phyloP scores from a whole-genome alignment of 2,113 vertebrate genomes.

The Catharus minimus region DNA sequence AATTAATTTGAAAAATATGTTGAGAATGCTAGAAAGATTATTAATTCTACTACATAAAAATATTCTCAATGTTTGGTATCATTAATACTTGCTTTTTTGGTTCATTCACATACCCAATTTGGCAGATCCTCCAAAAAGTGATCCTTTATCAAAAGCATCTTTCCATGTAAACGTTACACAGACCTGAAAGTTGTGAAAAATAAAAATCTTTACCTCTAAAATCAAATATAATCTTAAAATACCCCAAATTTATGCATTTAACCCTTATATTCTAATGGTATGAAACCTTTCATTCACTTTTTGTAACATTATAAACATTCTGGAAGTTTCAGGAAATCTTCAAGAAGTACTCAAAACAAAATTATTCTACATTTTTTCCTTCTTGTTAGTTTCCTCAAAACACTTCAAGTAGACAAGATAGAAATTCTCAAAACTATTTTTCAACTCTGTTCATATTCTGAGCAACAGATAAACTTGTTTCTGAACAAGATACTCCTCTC shows the following conservation, averaged over 20 bases:
- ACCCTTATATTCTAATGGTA: neutral
- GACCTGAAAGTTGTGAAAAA: constrained; percentile 75
- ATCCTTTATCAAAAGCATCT: constrained; percentile 99
- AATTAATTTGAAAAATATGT: neutral
- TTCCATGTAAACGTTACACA: constrained; percentile 98
- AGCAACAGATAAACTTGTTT: neutral
- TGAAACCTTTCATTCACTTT: neutral
- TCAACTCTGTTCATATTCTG: neutral
- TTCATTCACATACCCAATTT: constrained; percentile 86
- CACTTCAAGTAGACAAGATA: neutral
- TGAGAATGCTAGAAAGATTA: neutral
- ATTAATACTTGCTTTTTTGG: neutral
- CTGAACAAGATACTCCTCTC: neutral
- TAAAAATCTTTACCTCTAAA: neutral
- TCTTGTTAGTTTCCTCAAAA: neutral
- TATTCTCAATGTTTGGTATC: neutral
- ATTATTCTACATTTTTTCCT: neutral
- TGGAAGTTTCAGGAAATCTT: neutral
- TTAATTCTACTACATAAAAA: neutral
- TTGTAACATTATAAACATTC: neutral
- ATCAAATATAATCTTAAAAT: neutral
- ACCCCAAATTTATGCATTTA: neutral
- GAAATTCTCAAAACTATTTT: neutral
- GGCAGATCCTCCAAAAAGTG: constrained; percentile 94
- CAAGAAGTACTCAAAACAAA: neutral